Evolutionary conservation across 2,113 vertebrate species (phyloP).

Genomic region (Paratilapia polleni): DNA sequence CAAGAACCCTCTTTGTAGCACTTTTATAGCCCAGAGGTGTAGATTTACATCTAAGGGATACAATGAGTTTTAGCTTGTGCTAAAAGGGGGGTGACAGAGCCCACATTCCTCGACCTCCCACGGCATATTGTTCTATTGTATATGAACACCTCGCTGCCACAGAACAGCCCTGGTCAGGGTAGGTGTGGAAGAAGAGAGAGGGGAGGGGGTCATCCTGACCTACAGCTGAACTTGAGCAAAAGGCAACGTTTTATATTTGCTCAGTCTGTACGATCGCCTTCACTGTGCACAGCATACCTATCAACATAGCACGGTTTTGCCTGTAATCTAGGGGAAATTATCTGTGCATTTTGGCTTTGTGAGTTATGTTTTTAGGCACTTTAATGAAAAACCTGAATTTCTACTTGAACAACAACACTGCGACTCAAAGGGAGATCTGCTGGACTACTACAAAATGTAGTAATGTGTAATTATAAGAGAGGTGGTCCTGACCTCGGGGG

Average conservation of each 20-base stretch:
- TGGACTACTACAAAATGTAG: slow-evolving; percentile 45
- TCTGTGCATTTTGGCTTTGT: slow-evolving; percentile 14
- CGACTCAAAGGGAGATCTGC: slow-evolving; percentile 41
- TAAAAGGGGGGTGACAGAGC: slow-evolving; percentile 77
- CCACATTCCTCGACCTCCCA: slow-evolving; percentile 83
- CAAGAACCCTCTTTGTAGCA: slow-evolving; percentile 82
- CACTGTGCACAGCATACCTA: slow-evolving; percentile 28
- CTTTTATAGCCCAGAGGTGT: slow-evolving; percentile 82
- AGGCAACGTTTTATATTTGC: slow-evolving; percentile 44
- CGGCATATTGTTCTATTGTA: slow-evolving; percentile 79
- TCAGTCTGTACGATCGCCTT: slow-evolving; percentile 7
- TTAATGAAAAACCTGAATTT: not conserved
- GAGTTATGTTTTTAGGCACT: slow-evolving; percentile 22
- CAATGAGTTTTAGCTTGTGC: slow-evolving; percentile 77
- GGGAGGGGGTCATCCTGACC: slow-evolving; percentile 58
- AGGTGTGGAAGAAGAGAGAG: slow-evolving; percentile 45
- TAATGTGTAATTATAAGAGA: slow-evolving; percentile 76
- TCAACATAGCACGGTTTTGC: slow-evolving; percentile 11
- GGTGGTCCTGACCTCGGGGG: slow-evolving; percentile 69
- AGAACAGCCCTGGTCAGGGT: slow-evolving; percentile 41
- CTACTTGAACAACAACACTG: slow-evolving; percentile 13
- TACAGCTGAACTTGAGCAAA: slow-evolving; percentile 69
- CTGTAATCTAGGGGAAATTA: not conserved
- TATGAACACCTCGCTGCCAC: slow-evolving; percentile 71
- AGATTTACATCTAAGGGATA: slow-evolving; percentile 80